These are phyloP conservation scores for Cynopterus sphinx DNA, from an alignment of 2,797 vertebrate species.

Conservation along the genomic window DNA sequence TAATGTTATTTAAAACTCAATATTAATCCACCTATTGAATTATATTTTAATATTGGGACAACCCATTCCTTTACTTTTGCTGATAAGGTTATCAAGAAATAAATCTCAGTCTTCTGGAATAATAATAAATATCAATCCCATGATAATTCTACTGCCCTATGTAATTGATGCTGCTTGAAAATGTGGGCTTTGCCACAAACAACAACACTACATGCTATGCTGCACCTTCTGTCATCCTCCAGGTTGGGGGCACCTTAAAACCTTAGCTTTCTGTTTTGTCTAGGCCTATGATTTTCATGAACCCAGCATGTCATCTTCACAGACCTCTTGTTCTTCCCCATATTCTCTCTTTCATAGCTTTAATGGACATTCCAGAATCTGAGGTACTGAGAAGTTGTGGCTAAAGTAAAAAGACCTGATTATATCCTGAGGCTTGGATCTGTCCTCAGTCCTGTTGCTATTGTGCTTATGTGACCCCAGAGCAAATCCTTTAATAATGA, in stretches of 20 bases:
- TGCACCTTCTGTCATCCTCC: neutral
- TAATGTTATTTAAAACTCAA: neutral
- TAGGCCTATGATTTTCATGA: neutral
- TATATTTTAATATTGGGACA: neutral
- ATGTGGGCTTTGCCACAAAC: neutral
- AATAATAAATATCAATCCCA: neutral
- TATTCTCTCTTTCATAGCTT: neutral
- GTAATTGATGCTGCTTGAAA: neutral
- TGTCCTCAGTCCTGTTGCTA: neutral
- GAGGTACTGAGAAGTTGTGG: neutral
- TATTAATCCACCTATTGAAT: neutral
- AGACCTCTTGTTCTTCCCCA: neutral
- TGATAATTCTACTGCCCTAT: neutral
- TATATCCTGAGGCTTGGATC: neutral
- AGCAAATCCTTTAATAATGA: neutral
- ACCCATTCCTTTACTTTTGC: neutral
- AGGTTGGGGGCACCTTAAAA: neutral
- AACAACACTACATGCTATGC: neutral
- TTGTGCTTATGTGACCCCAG: neutral
- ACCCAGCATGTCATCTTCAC: neutral
- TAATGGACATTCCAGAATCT: neutral
- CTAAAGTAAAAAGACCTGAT: neutral
- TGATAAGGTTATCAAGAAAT: neutral
- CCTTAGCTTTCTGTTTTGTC: neutral
- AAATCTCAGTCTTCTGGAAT: neutral